Evolutionary conservation across 2,888 invertebrate genomes (phyloP), one percentile per base, ranked within the genome.

Genomic region (Epicampocera succincta): DNA sequence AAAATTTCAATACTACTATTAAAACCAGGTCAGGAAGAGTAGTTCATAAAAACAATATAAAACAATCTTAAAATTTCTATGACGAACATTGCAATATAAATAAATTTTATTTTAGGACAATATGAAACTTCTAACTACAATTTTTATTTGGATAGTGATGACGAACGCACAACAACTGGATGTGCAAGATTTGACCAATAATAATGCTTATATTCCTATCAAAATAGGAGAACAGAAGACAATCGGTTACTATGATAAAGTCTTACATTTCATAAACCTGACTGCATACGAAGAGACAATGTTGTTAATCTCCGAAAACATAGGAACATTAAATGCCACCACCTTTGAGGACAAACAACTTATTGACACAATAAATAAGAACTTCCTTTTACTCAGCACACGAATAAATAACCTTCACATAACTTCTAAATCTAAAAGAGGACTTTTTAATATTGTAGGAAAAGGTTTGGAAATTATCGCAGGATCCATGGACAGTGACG

Each of bases 201-300:
- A 83, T 33, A 80, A 84, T 29, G 83, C 78, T 9, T 83, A 78
- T 46, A 52, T 82, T 60, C 69, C 77, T 12, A 78, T 83, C 19
- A 81, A 83, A 65, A 80, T 78, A 46, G 46, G 46, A 3, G 15
- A 46, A 46, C 46, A 46, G 9, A 46, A 46, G 46, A 46, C 46
- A 9, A 46, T 46, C 46, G 9, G 46, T 46, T 46, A 46, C 9
- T 46, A 46, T 17, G 46, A 46, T 46, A 46, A 46, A 46, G 46
- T 46, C 9, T 46, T 46, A 46, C 46, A 46, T 46, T 46, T 46
- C 46, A 46, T 46, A 46, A 46, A 46, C 46, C 9, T 46, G 9
- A 46, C 46, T 46, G 46, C 46, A 46, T 46, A 80, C 19, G 69
- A 61, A 25, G 40, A 65, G 25, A 75, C 73, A 15, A 56, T 79